phyloP scores from a whole-genome alignment of 92 coral and sea anemone genomes.

The Paramuricea clavata region DNA sequence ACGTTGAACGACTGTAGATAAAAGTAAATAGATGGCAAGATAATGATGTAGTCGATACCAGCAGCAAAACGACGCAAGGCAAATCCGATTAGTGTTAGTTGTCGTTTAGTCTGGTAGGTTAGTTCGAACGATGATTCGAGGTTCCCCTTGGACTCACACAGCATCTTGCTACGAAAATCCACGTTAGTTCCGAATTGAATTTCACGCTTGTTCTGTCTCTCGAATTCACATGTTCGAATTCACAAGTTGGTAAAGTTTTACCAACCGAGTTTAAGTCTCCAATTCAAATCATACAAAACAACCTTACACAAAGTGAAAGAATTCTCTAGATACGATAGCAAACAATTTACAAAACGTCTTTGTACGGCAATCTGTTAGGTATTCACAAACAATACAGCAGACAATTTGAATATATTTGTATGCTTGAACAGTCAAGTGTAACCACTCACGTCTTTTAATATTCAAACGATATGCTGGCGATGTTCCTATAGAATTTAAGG shows the following conservation, averaged over 20 bases:
- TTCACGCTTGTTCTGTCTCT: too few species aligned
- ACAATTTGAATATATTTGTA: constrained; percentile 7
- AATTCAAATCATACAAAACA: too few species aligned
- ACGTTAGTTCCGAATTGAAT: neutral
- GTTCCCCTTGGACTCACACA: constrained; percentile 49
- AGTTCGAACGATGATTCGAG: constrained; percentile 48
- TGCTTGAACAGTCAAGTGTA: constrained; percentile 7
- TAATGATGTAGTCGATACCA: constrained; percentile 46
- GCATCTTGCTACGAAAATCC: constrained; percentile 21
- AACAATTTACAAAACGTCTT: neutral
- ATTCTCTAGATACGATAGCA: neutral
- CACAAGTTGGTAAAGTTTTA: too few species aligned
- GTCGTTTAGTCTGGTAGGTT: constrained; percentile 40
- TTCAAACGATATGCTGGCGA: neutral
- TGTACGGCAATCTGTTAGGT: neutral
- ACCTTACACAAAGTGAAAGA: too few species aligned
- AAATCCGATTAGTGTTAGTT: constrained; percentile 40
- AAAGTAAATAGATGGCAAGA: constrained; percentile 35
- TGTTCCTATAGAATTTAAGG: too few species aligned
- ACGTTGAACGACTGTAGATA: constrained; percentile 29
- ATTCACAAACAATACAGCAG: neutral
- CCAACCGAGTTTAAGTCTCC: too few species aligned
- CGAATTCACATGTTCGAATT: neutral
- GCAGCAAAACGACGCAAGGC: constrained; percentile 43
- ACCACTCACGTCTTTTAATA: neutral